A percentile compares a stretch with the other conserved stretches of the same genome.
phyloP scores from a whole-genome alignment of 2,888 invertebrate species.

The Drosophila anceps region DNA sequence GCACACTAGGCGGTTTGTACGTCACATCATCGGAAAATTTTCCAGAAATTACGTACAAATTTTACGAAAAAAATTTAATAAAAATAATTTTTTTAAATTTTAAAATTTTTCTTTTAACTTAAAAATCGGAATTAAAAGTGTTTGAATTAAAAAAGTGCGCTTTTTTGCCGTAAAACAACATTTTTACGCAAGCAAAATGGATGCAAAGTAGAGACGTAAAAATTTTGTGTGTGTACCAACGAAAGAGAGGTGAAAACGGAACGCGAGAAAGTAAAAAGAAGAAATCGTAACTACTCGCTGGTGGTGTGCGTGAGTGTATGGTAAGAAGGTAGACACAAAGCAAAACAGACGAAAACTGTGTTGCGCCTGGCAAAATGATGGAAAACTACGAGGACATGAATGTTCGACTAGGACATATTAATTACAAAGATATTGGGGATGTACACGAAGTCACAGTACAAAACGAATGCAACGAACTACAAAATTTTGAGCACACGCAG shows the following conservation, averaged over 20 bases:
- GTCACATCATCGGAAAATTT: constrained; percentile 71
- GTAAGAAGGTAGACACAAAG: constrained; percentile 55
- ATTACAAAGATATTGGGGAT: constrained; percentile 64
- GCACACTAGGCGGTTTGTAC: constrained; percentile 51
- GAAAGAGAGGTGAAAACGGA: constrained; percentile 77
- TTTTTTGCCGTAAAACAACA: constrained; percentile 44
- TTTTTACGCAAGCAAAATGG: constrained; percentile 68
- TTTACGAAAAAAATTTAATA: constrained; percentile 58
- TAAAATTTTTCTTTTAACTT: constrained; percentile 24
- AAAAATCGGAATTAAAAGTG: constrained; percentile 29
- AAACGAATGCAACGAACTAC: constrained; percentile 29
- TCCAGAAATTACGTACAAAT: constrained; percentile 66
- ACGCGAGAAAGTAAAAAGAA: constrained; percentile 69
- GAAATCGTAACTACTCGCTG: constrained; percentile 46
- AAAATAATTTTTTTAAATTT: constrained; percentile 47
- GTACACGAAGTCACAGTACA: constrained; percentile 53
- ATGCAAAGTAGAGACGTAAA: constrained; percentile 73
- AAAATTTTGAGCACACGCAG: constrained; percentile 46
- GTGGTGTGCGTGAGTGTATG: constrained; percentile 36
- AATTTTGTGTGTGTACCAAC: constrained; percentile 84
- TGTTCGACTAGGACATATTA: constrained; percentile 65
- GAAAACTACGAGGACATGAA: constrained; percentile 78
- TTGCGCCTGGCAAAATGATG: constrained; percentile 75
- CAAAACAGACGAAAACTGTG: constrained; percentile 53
- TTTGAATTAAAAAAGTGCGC: constrained; percentile 42